These are phyloP conservation scores for Emydocephalus ijimae DNA, from an alignment of 2,113 vertebrate species.

Conservation along the genomic window DNA sequence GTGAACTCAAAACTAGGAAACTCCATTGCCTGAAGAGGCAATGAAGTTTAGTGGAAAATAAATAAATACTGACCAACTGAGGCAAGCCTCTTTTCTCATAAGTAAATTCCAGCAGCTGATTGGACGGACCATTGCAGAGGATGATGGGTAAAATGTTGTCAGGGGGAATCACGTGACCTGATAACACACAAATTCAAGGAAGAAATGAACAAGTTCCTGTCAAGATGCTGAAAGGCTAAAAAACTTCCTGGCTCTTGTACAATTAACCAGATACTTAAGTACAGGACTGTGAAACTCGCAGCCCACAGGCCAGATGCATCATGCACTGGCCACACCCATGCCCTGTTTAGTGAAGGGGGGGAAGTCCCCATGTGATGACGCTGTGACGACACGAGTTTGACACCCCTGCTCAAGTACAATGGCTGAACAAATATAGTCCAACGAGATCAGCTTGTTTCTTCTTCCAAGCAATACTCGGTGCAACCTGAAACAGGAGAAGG, in stretches of 20 bases:
- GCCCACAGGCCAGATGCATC: no score
- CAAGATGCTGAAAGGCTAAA: not conserved
- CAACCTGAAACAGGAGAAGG: not conserved
- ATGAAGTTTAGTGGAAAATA: not conserved
- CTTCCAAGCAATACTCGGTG: not conserved
- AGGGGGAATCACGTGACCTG: slow-evolving; percentile 93
- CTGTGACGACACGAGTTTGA: no score
- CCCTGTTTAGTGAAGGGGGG: no score
- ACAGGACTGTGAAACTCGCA: no score
- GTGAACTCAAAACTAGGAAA: not conserved
- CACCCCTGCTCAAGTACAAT: not conserved
- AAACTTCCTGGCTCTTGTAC: not conserved
- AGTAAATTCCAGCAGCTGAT: slow-evolving; percentile 90
- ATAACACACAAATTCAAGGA: not conserved
- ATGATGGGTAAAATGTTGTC: slow-evolving; percentile 89
- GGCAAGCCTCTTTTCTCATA: slow-evolving; percentile 86
- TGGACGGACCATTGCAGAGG: slow-evolving; percentile 85
- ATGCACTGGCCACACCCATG: no score
- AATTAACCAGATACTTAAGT: not conserved
- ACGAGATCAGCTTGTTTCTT: not conserved
- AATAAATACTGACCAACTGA: slow-evolving; percentile 72
- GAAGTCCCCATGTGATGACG: no score
- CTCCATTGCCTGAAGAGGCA: rapidly evolving
- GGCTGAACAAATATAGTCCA: not conserved
- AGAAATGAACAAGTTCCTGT: not conserved